Conservation (phyloP, 2,113 vertebrate genomes). For the Tapirus terrestris region DNA sequence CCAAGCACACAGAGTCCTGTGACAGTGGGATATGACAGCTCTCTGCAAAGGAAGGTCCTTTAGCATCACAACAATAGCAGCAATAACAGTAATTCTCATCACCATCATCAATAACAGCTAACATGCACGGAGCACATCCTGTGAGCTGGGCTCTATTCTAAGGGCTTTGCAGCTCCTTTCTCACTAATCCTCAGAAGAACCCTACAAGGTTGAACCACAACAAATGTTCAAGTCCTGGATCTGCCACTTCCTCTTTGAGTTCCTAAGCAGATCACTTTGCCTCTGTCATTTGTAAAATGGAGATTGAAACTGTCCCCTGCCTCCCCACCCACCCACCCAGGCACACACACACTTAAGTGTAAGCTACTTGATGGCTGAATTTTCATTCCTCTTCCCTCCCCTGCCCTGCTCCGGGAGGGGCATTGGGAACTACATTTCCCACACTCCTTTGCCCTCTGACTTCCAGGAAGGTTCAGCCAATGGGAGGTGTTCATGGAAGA, state of each 20-base stretch:
- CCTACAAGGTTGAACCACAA: background rate
- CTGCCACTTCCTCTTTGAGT: background rate
- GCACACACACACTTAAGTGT: background rate
- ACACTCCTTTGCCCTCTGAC: background rate
- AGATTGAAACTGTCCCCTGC: background rate
- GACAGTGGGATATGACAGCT: background rate
- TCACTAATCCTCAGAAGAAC: background rate
- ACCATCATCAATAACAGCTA: background rate
- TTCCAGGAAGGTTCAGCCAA: background rate
- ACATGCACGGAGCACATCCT: background rate
- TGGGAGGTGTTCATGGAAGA: background rate
- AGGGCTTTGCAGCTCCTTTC: background rate
- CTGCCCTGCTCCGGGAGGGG: rapidly evolving
- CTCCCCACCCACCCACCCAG: rapidly evolving
- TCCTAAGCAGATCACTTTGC: background rate
- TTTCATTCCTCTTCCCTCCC: background rate
- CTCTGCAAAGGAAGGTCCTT: background rate
- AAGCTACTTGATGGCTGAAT: background rate
- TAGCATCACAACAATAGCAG: background rate
- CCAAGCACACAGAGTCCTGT: background rate
- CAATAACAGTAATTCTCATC: background rate
- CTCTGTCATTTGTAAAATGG: background rate
- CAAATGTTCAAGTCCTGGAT: background rate
- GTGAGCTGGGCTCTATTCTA: background rate
- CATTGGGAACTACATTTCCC: background rate